Evolutionary conservation across 2,888 invertebrate genomes (phyloP).

Genomic region (Ichneumoninae sp.): DNA sequence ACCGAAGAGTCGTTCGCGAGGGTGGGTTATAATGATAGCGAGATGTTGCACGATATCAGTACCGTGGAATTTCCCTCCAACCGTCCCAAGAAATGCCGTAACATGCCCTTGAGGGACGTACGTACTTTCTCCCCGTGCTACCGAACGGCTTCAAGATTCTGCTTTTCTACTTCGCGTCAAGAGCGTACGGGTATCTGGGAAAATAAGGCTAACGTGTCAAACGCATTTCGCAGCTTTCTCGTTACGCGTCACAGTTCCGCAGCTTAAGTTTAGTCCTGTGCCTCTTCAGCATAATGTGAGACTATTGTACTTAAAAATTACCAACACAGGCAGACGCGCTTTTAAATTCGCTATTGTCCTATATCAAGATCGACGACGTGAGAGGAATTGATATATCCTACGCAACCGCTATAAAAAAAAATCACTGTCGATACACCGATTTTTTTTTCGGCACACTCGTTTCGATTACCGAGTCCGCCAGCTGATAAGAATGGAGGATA

Average conservation of each 20-base stretch:
- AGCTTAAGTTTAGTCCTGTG: conserved; percentile 71
- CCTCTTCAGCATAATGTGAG: neutral
- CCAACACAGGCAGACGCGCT: neutral
- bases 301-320: neutral
- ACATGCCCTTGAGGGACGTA: conserved; percentile 81
- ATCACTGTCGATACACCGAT: neutral
- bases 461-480: no score
- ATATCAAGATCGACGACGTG: neutral
- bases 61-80: conserved; percentile 55
- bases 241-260: conserved; percentile 42
- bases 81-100: conserved; percentile 74
- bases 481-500: neutral
- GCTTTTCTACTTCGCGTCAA: conserved; percentile 62
- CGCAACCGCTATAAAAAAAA: neutral
- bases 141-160: conserved; percentile 59
- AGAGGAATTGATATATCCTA: neutral
- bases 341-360: neutral
- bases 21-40: conserved; percentile 61
- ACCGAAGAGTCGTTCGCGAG: conserved; percentile 45
- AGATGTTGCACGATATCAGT: conserved; percentile 75
- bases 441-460: no score
- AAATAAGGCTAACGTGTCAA: conserved; percentile 80
- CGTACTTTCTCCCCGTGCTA: conserved; percentile 66
- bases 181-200: conserved; percentile 76
- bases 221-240: conserved; percentile 74